phyloP scores from a whole-genome alignment of 23 tunicate species.

The Phallusia fumigata region DNA sequence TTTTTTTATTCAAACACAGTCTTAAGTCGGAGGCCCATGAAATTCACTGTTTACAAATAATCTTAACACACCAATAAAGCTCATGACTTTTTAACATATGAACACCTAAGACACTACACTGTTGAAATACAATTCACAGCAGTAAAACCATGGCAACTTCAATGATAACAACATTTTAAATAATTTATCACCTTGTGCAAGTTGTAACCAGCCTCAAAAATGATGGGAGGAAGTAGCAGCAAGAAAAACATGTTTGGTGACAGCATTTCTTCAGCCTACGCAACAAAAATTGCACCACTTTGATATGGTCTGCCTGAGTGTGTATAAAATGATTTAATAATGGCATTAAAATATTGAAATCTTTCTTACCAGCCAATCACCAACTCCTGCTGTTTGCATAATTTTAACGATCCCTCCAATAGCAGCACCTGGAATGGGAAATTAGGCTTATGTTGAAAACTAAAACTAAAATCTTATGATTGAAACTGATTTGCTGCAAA shows the following conservation, averaged over 20 bases:
- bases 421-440: conserved; percentile 48
- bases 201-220: conserved; percentile 96
- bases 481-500: neutral
- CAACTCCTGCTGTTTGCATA: conserved; percentile 83
- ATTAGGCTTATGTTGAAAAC: neutral
- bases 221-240: conserved; percentile 92
- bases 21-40: too few species aligned
- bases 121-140: too few species aligned
- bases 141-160: too few species aligned
- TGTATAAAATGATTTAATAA: too few species aligned
- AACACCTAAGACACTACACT: too few species aligned
- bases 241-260: conserved; percentile 92
- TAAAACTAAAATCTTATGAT: neutral
- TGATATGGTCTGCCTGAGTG: too few species aligned
- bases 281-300: neutral
- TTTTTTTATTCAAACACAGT: too few species aligned
- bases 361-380: conserved; percentile 80
- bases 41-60: too few species aligned
- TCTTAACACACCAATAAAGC: too few species aligned
- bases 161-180: too few species aligned
- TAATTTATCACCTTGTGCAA: conserved; percentile 68
- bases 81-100: too few species aligned
- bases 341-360: too few species aligned
- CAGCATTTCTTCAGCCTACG: conserved; percentile 91
- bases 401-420: conserved; percentile 84